A percentile compares a stretch with the other conserved stretches of the same genome.
Conservation (phyloP, 2,888 invertebrate genomes). For the Merodon equestris region DNA sequence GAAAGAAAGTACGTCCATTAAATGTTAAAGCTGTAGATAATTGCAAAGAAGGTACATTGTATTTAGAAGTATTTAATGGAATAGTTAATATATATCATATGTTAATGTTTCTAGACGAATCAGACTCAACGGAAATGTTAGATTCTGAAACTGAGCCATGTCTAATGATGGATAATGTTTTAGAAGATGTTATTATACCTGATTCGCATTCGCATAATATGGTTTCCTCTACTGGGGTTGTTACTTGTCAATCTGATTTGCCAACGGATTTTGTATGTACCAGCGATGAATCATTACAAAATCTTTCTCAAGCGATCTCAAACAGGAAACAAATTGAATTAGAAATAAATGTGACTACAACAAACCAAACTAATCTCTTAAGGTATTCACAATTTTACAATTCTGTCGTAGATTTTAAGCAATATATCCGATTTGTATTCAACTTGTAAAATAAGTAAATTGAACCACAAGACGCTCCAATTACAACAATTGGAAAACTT, state of each 20-base stretch:
- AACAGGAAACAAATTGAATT: constrained; percentile 85
- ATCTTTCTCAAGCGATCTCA: constrained; percentile 87
- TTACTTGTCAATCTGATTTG: constrained; percentile 78
- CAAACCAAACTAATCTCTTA: constrained; percentile 54
- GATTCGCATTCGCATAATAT: constrained; percentile 85
- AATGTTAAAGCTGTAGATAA: constrained; percentile 73
- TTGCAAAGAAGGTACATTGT: constrained; percentile 74
- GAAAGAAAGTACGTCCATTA: constrained; percentile 76
- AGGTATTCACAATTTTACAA: constrained; percentile 71
- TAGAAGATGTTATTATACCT: constrained; percentile 83
- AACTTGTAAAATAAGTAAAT: background rate
- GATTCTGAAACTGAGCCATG: constrained; percentile 92
- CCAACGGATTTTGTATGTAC: constrained; percentile 78
- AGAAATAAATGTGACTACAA: constrained; percentile 73
- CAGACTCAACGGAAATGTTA: constrained; percentile 87
- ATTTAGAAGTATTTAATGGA: too few relatives aligned
- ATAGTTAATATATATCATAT: background rate
- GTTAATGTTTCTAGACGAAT: constrained; percentile 81
- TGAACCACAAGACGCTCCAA: too few relatives aligned
- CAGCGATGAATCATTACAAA: constrained; percentile 86
- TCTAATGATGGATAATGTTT: constrained; percentile 88
- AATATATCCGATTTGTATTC: too few relatives aligned
- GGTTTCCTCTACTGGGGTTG: constrained; percentile 82
- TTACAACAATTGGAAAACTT: too few relatives aligned
- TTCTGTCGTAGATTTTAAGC: too few relatives aligned